Evolutionary conservation across 2,113 vertebrate genomes (phyloP).

Genomic region (Ibidorhyncha struthersii): DNA sequence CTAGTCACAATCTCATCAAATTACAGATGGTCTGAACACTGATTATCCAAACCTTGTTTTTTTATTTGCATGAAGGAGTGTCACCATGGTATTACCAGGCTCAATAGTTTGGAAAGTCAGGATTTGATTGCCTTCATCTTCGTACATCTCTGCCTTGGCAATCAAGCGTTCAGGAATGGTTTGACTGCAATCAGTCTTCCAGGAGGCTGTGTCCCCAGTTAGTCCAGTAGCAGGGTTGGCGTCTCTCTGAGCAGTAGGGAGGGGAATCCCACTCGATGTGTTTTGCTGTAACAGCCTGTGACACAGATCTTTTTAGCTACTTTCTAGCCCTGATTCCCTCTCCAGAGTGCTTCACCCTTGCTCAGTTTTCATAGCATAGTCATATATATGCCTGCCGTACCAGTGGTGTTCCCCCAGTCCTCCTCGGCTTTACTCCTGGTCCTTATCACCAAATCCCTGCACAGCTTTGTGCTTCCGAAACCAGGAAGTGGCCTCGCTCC

Average conservation of each 20-base stretch:
- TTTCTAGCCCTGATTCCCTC: neutral
- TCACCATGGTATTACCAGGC: neutral
- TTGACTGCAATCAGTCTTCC: neutral
- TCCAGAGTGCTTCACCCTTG: neutral
- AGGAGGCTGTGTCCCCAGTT: neutral
- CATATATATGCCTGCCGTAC: neutral
- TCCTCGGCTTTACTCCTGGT: neutral
- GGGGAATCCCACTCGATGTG: rapidly evolving
- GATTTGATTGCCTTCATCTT: neutral
- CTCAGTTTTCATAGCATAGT: neutral
- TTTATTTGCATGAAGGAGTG: neutral
- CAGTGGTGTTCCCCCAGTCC: rapidly evolving
- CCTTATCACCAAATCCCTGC: neutral
- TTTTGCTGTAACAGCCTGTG: neutral
- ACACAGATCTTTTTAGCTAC: rapidly evolving
- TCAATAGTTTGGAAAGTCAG: neutral
- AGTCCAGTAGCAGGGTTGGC: neutral
- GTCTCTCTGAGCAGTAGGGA: neutral
- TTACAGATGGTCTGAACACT: neutral
- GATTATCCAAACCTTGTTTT: neutral
- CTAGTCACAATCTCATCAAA: neutral
- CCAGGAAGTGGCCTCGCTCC: neutral
- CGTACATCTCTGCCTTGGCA: neutral
- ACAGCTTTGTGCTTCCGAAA: neutral
- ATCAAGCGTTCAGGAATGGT: neutral